Conservation (phyloP, 2,888 invertebrate genomes). For the Plagiodera versicolora region DNA sequence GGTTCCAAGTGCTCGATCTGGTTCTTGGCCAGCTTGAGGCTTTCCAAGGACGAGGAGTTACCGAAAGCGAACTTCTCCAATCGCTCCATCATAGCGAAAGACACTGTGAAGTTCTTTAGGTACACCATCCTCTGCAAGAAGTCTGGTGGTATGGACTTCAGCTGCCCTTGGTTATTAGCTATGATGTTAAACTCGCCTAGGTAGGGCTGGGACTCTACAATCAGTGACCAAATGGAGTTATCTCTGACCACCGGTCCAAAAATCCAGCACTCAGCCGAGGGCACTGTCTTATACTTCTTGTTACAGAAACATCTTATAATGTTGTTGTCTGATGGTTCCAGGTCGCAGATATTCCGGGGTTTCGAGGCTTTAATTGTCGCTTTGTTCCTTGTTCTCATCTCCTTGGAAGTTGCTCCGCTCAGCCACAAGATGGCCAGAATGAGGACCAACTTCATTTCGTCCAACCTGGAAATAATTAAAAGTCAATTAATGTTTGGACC, state of each 20-base stretch:
- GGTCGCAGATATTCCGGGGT: conserved; percentile 23
- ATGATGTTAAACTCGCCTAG: conserved; percentile 72
- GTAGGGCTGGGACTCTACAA: conserved; percentile 70
- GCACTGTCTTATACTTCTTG: conserved; percentile 61
- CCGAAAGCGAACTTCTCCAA: conserved; percentile 74
- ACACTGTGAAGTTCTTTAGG: conserved; percentile 68
- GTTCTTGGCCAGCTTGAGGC: conserved; percentile 69
- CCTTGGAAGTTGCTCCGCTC: conserved; percentile 23
- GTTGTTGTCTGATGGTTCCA: conserved; percentile 25
- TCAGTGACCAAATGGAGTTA: conserved; percentile 71
- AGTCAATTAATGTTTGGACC: conserved; percentile 1
- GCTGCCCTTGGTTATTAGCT: conserved; percentile 68
- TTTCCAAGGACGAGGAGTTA: conserved; percentile 69
- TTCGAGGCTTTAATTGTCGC: conserved; percentile 18
- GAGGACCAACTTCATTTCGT: conserved; percentile 21
- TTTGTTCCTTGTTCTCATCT: conserved; percentile 24
- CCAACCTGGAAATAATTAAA: conserved; percentile 20
- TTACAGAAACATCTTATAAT: conserved; percentile 67
- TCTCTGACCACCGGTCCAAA: conserved; percentile 67
- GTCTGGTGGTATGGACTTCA: conserved; percentile 69
- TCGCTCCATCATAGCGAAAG: conserved; percentile 72
- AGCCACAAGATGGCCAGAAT: conserved; percentile 25
- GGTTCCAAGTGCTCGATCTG: conserved; percentile 69
- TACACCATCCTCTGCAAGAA: conserved; percentile 60
- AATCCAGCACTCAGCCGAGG: conserved; percentile 77